phyloP scores from a whole-genome alignment of 2,797 vertebrate genomes.

The Scolopax bukidnonensis region DNA sequence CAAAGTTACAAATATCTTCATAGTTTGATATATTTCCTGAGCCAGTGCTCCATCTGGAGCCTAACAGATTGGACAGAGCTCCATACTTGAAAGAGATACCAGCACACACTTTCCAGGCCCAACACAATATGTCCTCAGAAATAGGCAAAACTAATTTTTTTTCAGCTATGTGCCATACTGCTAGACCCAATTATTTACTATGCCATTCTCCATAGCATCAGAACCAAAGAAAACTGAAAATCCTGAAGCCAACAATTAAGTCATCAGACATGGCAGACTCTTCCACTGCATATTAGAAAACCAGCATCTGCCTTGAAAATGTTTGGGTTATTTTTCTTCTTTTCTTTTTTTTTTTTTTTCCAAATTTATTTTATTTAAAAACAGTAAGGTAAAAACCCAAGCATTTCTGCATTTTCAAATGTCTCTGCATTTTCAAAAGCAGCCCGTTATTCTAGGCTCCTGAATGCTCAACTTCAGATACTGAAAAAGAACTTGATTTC shows the following conservation, averaged over 20 bases:
- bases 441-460: neutral
- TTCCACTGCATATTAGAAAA: neutral
- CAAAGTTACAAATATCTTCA: neutral
- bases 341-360: too few species aligned
- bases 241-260: neutral
- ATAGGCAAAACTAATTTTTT: neutral
- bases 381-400: neutral
- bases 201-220: neutral
- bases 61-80: neutral
- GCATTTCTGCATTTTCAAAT: neutral
- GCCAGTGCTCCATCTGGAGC: neutral
- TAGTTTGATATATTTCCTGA: neutral
- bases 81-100: neutral
- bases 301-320: neutral
- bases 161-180: neutral
- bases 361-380: neutral
- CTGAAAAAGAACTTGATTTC: neutral
- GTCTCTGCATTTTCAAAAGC: neutral
- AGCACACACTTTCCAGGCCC: neutral
- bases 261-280: neutral
- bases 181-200: neutral
- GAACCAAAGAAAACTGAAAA: neutral
- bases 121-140: neutral
- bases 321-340: neutral
- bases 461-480: neutral